Evolutionary conservation across 2,113 vertebrate species (phyloP).

Genomic region (Ciconia stormi): DNA sequence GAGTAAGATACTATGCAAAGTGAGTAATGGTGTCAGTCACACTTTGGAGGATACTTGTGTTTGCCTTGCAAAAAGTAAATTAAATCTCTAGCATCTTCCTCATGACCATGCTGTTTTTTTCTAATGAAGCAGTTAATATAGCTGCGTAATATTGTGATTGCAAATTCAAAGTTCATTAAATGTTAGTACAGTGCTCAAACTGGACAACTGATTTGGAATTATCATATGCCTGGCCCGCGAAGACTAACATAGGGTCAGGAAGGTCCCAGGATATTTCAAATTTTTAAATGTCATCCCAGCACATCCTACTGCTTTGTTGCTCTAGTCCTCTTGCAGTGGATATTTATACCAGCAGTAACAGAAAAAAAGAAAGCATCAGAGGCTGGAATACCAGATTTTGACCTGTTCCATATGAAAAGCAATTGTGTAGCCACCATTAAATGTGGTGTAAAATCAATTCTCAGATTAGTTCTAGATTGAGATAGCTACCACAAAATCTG

Average conservation of each 20-base stretch:
- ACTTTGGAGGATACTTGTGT: not conserved
- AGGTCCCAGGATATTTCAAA: not conserved
- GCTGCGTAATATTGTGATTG: not conserved
- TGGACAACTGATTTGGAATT: not conserved
- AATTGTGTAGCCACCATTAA: not conserved
- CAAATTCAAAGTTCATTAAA: conserved; percentile 39
- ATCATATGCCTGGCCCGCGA: not conserved
- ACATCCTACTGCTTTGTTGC: not conserved
- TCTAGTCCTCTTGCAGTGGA: not conserved
- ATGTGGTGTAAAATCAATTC: not conserved
- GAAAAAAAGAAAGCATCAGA: not conserved
- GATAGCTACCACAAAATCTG: not conserved
- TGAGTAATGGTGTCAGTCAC: not conserved
- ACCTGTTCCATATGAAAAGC: not conserved
- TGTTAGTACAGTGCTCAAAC: not conserved
- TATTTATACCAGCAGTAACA: not conserved
- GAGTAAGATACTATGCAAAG: not conserved
- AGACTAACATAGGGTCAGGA: not conserved
- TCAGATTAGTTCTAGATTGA: not conserved
- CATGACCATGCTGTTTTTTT: not conserved
- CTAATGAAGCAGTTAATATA: conserved; percentile 43
- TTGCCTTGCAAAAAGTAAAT: conserved; percentile 27
- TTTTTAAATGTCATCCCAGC: not conserved
- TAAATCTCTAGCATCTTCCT: not conserved
- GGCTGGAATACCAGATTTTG: not conserved